Conservation (phyloP, 1,140 invertebrate genomes). For the Zaprionus capensis region DNA sequence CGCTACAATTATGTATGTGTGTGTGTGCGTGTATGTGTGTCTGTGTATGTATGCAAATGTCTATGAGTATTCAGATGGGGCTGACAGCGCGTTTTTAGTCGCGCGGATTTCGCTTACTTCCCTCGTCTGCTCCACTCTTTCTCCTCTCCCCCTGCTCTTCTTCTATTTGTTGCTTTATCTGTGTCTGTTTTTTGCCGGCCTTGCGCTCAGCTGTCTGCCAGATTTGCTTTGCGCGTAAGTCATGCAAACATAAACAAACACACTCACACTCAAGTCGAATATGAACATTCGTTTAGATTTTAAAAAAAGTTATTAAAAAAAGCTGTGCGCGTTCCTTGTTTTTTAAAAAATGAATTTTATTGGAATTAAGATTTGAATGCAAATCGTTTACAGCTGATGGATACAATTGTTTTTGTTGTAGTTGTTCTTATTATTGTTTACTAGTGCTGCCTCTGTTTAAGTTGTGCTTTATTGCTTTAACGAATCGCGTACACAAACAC, state of each 20-base stretch:
- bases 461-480: slow-evolving; percentile 9
- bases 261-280: not conserved
- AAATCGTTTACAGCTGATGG: slow-evolving; percentile 31
- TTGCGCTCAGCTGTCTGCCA: slow-evolving; percentile 36
- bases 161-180: slow-evolving; percentile 2
- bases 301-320: not conserved
- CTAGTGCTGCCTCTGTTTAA: not conserved
- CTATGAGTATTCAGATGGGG: slow-evolving; percentile 10
- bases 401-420: slow-evolving; percentile 18
- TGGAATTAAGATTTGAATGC: slow-evolving; percentile 37
- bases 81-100: slow-evolving; percentile 15
- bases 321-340: not conserved
- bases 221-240: slow-evolving; percentile 22
- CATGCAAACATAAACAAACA: slow-evolving; percentile 40
- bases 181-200: slow-evolving; percentile 11
- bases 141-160: no score
- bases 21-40: not conserved
- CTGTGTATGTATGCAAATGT: slow-evolving; percentile 10
- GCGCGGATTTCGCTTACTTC: slow-evolving; percentile 5
- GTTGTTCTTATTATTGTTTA: slow-evolving; percentile 2
- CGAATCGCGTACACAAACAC: slow-evolving; percentile 4
- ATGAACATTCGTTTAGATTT: not conserved
- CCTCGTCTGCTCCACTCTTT: not conserved
- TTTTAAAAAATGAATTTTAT: slow-evolving; percentile 63
- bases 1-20: slow-evolving; percentile 2